These are phyloP conservation scores for Drosophila ambigua DNA, from an alignment of 1,140 invertebrate species.

Conservation along the genomic window DNA sequence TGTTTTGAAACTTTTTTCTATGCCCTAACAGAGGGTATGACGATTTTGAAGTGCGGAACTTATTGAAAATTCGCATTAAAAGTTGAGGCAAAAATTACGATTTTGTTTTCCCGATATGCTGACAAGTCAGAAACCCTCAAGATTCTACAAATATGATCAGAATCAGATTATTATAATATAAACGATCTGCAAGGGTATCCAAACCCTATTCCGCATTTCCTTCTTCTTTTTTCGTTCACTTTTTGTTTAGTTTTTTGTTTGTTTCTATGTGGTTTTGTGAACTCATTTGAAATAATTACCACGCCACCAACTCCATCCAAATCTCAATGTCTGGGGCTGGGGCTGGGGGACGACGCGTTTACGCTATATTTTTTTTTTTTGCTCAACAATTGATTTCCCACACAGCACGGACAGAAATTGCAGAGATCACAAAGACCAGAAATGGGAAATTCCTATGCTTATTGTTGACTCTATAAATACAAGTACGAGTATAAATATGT, in stretches of 20 bases:
- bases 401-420: constrained; percentile 50
- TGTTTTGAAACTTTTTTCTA: constrained; percentile 9
- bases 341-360: constrained; percentile 26
- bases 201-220: not conserved
- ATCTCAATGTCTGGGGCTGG: constrained; percentile 34
- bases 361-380: constrained; percentile 33
- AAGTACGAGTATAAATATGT: constrained; percentile 56
- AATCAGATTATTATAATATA: too few relatives aligned
- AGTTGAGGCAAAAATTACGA: too few relatives aligned
- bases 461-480: constrained; percentile 36
- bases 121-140: too few relatives aligned
- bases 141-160: too few relatives aligned
- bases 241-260: constrained; percentile 20
- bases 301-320: constrained; percentile 32
- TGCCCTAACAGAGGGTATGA: too few relatives aligned
- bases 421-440: constrained; percentile 66
- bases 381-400: constrained; percentile 72
- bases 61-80: too few relatives aligned
- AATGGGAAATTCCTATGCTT: constrained; percentile 72
- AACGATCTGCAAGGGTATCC: too few relatives aligned
- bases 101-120: too few relatives aligned
- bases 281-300: constrained; percentile 75
- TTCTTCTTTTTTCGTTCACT: constrained; percentile 8
- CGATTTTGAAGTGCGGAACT: too few relatives aligned
- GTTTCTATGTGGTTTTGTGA: constrained; percentile 54